Evolutionary conservation across 1,140 invertebrate genomes (phyloP), one percentile per base, ranked within the genome.

Genomic region (Dryas iulia): DNA sequence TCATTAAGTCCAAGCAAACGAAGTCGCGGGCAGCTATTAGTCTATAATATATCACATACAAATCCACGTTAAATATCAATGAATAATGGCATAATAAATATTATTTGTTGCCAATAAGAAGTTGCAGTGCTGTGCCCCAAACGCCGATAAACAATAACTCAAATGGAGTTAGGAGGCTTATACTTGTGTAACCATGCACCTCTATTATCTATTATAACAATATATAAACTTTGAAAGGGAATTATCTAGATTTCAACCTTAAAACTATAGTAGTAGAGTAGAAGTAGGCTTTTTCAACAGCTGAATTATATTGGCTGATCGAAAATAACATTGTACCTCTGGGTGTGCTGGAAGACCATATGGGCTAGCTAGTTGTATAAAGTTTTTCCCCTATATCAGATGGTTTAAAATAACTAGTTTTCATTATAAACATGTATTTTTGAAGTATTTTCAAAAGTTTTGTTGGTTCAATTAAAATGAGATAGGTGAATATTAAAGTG

Each of bases 131-230:
- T 69, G 68, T 57, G 58, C 39, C 61, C 68, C 23, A 59, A 60
- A 60, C 61, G 58, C 58, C 61, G 58, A 63, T 70, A 60, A 70
- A 62, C 70, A 72, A 78, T 78, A 78, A 78, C 61, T 78, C 73
- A 78, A 69, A 33, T 14, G 64, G 75, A 30, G 53, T 77, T 74
- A 77, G 35, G 53, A 63, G 70, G 70, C 64, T 74, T 74, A 70
- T 69, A 58, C 56, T 58, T n/a, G 62, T 68, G 66, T 69, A 39
- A 71, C 63, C 69, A 54, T 71, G 65, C 61, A 77, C 68, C 66
- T 71, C 63, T 61, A 74, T 72, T 70, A 72, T 65, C 33, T 35
- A 59, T 58, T 12, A 59, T 53, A 64, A 54, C 59, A 73, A 69
- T 18, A 39, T 24, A 54, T 69, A 66, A 64, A 18, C 14, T 47